Base-by-base conservation (phyloP, 2,888 invertebrate genomes). In the Agonum fuliginosum region DNA sequence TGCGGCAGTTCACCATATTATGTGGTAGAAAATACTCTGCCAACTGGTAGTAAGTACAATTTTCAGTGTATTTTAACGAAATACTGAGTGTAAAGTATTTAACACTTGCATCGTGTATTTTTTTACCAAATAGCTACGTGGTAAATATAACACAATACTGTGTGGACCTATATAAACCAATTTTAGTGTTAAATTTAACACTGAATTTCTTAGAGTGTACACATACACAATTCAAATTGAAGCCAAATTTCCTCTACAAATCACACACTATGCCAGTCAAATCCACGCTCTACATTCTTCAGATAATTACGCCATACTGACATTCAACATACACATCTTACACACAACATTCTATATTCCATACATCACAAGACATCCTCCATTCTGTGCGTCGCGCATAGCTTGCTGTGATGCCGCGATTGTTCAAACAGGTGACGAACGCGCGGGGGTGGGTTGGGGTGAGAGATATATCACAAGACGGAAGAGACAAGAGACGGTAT, bases 391-490 rank as follows among this genome's bases (percentile, higher is more conserved):
- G n/a, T 22, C 20, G n/a, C 51, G 22, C 22, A 37, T 37, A 37
- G 37, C 37, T 37, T n/a, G 54, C 10, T 22, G 58, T 17, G 58
- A 62, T 27, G 14, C 41, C 41, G 37, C 41, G 41, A 67, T 67
- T 67, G 67, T 71, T 71, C 69, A 43, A 48, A 71, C 71, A 71
- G 71, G 71, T 71, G 71, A 71, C 71, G 34, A 71, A 19, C 71
- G 71, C 51, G 46, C 19, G 20, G 10, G 48, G 19, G 48, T 4
- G 8, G n/a, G 48, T 10, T 48, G 48, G 10, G 27, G 65, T n/a
- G 41, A 3, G 67, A 22, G 54, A 48, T 71, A 48, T 71, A 71
- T 71, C 71, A 71, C 70, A n/a, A 12, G 37, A 19, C 4, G 37
- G 19, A 17, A 46, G 51, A 30, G 20, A 37, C 20, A 48, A 19